A percentile compares a stretch with the other conserved stretches of the same genome.
Conservation (phyloP, 2,888 invertebrate genomes). For the Venusia cambrica region DNA sequence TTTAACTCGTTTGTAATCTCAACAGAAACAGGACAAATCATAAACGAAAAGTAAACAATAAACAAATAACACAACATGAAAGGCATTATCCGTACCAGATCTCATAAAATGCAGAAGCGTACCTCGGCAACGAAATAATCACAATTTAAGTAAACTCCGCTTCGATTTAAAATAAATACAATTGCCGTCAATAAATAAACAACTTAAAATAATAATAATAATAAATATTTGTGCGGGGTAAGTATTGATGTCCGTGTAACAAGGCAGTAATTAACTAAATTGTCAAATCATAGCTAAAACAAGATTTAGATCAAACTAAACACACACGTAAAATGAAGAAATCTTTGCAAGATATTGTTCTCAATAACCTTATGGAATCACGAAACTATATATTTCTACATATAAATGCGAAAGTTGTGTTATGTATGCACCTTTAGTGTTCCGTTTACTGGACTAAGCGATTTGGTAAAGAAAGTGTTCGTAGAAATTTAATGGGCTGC, state of each 20-base stretch:
- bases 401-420: too few species aligned
- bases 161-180: conserved; percentile 52
- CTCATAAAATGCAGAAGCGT: conserved; percentile 32
- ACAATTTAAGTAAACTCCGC: conserved; percentile 72
- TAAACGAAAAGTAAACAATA: conserved; percentile 9
- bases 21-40: conserved; percentile 7
- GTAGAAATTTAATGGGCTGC: too few species aligned
- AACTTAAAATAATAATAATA: conserved; percentile 47
- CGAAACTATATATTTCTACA: too few species aligned
- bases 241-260: conserved; percentile 45
- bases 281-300: conserved; percentile 17
- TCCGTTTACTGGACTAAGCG: too few species aligned
- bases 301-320: conserved; percentile 16
- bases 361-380: not conserved
- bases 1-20: too few species aligned
- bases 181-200: conserved; percentile 59
- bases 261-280: conserved; percentile 24
- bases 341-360: too few species aligned
- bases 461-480: too few species aligned
- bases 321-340: too few species aligned
- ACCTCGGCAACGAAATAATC: conserved; percentile 34
- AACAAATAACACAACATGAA: conserved; percentile 15
- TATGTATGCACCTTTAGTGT: too few species aligned
- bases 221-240: conserved; percentile 69
- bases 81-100: conserved; percentile 38